These are phyloP conservation scores for Onthophagus sagittarius DNA, from an alignment of 2,888 invertebrate genomes.

Conservation along the genomic window DNA sequence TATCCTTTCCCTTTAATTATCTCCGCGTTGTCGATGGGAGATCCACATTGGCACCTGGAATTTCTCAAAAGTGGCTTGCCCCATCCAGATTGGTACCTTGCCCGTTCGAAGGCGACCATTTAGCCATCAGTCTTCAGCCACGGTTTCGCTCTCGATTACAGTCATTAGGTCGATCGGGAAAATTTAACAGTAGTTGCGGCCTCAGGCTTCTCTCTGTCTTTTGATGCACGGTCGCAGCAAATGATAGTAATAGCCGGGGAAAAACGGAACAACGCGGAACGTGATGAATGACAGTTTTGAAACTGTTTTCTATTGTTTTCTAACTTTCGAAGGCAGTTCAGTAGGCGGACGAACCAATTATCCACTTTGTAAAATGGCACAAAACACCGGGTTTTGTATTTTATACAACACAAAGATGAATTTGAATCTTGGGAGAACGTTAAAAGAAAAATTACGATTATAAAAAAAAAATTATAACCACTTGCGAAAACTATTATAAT, in stretches of 20 bases:
- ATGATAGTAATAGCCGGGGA: background rate
- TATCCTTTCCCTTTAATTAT: background rate
- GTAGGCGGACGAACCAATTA: background rate
- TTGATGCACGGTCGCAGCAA: background rate
- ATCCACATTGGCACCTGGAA: background rate
- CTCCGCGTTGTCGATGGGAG: background rate
- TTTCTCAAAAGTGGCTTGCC: background rate
- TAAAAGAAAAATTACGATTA: background rate
- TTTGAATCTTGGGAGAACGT: background rate
- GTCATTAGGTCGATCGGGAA: conserved; percentile 8
- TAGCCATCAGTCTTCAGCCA: background rate
- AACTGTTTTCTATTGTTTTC: background rate
- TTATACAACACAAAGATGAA: background rate
- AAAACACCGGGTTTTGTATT: background rate
- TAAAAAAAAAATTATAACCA: background rate
- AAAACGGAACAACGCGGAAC: background rate
- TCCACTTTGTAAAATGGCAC: background rate
- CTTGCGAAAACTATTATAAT: background rate
- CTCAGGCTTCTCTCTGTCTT: background rate
- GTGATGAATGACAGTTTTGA: background rate
- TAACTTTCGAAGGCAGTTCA: background rate
- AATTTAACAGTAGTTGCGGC: conserved; percentile 11
- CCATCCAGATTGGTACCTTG: background rate
- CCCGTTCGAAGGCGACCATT: conserved; percentile 1
- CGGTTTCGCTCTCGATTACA: conserved; percentile 6